Base-by-base conservation (phyloP, 2,888 invertebrate genomes). In the Orthosia gothica region DNA sequence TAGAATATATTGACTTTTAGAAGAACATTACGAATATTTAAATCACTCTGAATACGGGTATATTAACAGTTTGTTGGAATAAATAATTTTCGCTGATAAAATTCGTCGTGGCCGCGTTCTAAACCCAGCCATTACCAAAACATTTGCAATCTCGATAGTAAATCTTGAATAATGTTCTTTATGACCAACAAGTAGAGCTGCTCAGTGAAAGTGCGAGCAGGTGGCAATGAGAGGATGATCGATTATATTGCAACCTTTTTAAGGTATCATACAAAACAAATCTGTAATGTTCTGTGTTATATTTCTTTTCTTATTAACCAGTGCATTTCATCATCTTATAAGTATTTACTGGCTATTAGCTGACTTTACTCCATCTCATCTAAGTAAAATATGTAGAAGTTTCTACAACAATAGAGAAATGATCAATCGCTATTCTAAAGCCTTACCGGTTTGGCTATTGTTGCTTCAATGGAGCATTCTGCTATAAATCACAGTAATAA, bases 131-230 rank as follows among this genome's bases (percentile, higher is more conserved):
- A 79, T 72, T 59, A 74, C 57, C 45, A 76, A 70, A 72, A 72
- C 69, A 79, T 80, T 79, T 65, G 57, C 52, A 45, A 68, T 68
- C 26, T 58, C 61, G 70, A 73, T 79, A 70, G 77, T 40, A 55
- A 84, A 78, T 69, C 74, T 64, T 57, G 64, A 59, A 81, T 66
- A 74, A 70, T 49, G 57, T 68, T 75, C 62, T 74, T 78, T 73
- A 71, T 81, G 69, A 55, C 66, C 74, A 74, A 71, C 58, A 70
- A 62, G 40, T 23, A 59, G 54, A 50, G 49, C 13, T 73, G 64
- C 40, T 54, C 5, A 49, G 81, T 81, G 79, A 81, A 87, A 84
- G 84, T 81, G n/a, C 16, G 58, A 12, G 59, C 74, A 76, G 73
- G 76, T 84, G 81, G 20, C 16, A 57, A 67, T 66, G 74, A 74